Conservation (phyloP, 2,113 vertebrate genomes). For the Urocynchramus pylzowi region DNA sequence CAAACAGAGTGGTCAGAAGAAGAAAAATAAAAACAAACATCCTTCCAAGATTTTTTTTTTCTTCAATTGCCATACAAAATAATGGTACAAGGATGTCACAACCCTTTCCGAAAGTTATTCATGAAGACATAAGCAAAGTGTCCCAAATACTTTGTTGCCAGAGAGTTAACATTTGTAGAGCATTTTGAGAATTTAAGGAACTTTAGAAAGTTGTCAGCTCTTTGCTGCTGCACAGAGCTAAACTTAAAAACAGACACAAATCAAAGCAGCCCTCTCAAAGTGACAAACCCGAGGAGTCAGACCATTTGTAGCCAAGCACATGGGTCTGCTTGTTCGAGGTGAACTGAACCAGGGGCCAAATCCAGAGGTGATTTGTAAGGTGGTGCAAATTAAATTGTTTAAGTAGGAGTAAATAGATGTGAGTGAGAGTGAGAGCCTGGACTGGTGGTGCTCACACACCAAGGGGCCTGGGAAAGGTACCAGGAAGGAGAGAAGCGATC, state of each 20-base stretch:
- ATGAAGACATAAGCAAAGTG: slow-evolving; percentile 16
- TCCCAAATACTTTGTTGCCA: neutral
- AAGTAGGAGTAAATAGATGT: neutral
- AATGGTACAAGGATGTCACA: slow-evolving; percentile 66
- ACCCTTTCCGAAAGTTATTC: slow-evolving; percentile 50
- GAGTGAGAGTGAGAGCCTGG: neutral
- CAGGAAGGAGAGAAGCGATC: neutral
- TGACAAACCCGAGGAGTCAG: fast-evolving
- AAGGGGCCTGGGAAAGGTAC: neutral
- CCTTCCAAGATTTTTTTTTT: slow-evolving; percentile 67
- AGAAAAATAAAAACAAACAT: slow-evolving; percentile 73
- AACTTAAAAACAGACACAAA: neutral
- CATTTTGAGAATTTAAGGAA: slow-evolving; percentile 10
- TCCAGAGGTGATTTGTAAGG: neutral
- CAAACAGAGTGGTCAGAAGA: slow-evolving; percentile 73
- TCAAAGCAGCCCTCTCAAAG: neutral
- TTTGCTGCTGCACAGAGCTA: neutral
- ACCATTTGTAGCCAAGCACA: neutral
- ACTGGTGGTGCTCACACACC: neutral
- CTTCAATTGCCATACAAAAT: slow-evolving; percentile 65
- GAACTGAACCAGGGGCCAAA: neutral
- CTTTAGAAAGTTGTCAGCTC: neutral
- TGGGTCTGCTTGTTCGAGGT: neutral
- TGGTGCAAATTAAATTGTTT: neutral
- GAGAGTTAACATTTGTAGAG: neutral